phyloP scores from a whole-genome alignment of 2,113 vertebrate genomes.

The Nothobranchius kuhntae region DNA sequence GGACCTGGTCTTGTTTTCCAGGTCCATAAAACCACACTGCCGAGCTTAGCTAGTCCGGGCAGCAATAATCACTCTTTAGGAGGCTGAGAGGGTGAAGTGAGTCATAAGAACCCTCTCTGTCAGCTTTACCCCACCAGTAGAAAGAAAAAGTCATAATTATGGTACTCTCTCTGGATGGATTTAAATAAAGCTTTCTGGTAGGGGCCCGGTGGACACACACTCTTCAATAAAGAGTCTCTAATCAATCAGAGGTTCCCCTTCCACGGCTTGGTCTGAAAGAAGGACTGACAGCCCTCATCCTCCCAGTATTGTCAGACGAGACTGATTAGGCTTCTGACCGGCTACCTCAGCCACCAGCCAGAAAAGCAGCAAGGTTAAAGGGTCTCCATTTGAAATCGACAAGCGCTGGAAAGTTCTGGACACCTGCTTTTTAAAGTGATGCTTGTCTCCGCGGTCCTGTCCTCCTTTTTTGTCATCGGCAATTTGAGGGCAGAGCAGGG shows the following conservation, averaged over 20 bases:
- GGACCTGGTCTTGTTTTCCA: slow-evolving; percentile 45
- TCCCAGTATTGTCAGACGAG: slow-evolving; percentile 75
- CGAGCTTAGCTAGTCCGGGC: slow-evolving; percentile 66
- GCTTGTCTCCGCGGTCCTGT: slow-evolving; percentile 70
- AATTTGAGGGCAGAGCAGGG: slow-evolving; percentile 67
- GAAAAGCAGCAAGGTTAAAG: slow-evolving; percentile 75
- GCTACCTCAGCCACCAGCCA: slow-evolving; percentile 77
- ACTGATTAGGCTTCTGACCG: slow-evolving; percentile 79
- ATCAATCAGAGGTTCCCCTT: slow-evolving; percentile 78
- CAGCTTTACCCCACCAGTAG: slow-evolving; percentile 71
- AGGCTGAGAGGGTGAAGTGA: slow-evolving; percentile 75
- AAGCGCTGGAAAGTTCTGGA: slow-evolving; percentile 78
- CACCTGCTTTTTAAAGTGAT: slow-evolving; percentile 84
- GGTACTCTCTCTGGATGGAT: slow-evolving; percentile 68
- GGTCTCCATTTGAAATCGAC: slow-evolving; percentile 77
- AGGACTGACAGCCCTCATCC: slow-evolving; percentile 80
- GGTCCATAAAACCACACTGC: slow-evolving; percentile 60
- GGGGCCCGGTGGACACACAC: slow-evolving; percentile 63
- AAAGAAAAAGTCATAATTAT: slow-evolving; percentile 82
- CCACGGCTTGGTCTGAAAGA: slow-evolving; percentile 72
- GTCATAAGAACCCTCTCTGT: slow-evolving; percentile 77
- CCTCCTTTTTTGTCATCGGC: slow-evolving; percentile 74
- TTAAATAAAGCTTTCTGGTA: slow-evolving; percentile 74
- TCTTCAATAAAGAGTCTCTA: slow-evolving; percentile 78
- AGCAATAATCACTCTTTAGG: slow-evolving; percentile 77